Percentiles rank a stretch among this genome's conserved stretches.
Evolutionary conservation across 2,797 vertebrate genomes (phyloP).

Genomic region (Enteromius viviparus): DNA sequence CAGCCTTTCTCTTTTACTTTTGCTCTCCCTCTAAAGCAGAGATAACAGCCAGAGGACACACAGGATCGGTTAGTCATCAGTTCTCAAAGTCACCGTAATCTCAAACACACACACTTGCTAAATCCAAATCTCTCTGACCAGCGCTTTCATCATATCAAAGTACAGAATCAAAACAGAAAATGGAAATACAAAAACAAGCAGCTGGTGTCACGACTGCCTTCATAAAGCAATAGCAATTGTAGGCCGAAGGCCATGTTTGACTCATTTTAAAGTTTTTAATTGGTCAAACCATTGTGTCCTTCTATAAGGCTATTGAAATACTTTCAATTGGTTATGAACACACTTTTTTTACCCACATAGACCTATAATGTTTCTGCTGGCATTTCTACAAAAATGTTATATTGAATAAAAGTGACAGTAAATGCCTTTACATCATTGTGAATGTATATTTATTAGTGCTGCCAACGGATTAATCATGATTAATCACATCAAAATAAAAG

Average conservation of each 20-base stretch:
- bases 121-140: slow-evolving; percentile 17
- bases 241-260: neutral
- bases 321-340: neutral
- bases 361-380: neutral
- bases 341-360: neutral
- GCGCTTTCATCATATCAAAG: slow-evolving; percentile 14
- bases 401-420: no score
- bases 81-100: slow-evolving; percentile 23
- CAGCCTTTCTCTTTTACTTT: slow-evolving; percentile 22
- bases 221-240: neutral
- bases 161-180: slow-evolving; percentile 22
- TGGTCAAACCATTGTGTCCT: neutral
- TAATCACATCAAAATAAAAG: no score
- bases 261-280: neutral
- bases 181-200: slow-evolving; percentile 12
- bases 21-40: slow-evolving; percentile 10
- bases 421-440: no score
- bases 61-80: slow-evolving; percentile 24
- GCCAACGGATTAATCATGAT: no score
- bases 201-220: slow-evolving; percentile 10
- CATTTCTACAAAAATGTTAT: neutral
- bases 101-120: neutral
- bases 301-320: neutral
- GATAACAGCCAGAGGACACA: slow-evolving; percentile 32
- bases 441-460: no score